These are phyloP conservation scores for Anguilla pacifica DNA, from an alignment of 2,797 vertebrate species.

Conservation along the genomic window DNA sequence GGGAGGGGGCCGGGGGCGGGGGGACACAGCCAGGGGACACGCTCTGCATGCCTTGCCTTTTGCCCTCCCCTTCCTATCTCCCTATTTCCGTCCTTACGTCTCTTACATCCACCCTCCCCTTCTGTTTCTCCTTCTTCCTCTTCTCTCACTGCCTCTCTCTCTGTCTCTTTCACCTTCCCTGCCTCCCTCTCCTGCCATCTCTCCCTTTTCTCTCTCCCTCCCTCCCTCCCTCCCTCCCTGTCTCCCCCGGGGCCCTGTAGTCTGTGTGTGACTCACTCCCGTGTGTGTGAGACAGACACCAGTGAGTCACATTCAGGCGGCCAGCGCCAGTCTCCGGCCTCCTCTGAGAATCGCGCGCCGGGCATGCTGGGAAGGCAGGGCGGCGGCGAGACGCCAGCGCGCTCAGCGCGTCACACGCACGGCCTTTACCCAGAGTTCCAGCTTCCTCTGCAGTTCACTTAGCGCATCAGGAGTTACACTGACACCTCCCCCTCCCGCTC, in stretches of 20 bases:
- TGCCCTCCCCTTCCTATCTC: background rate
- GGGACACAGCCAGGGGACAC: background rate
- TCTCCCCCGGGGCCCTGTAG: background rate
- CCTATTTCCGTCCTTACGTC: background rate
- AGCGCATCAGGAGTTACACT: background rate
- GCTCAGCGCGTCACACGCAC: background rate
- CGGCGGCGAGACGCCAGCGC: conserved; percentile 15
- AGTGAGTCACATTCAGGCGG: conserved; percentile 42
- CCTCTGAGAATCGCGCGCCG: background rate
- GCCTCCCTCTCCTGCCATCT: background rate
- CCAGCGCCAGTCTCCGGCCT: conserved; percentile 35
- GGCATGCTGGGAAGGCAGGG: conserved; percentile 29
- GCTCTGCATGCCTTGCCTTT: background rate
- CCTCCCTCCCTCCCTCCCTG: background rate
- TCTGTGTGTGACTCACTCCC: conserved; percentile 10
- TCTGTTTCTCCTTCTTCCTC: background rate
- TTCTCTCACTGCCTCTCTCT: background rate
- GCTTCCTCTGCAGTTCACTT: background rate
- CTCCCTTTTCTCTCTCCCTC: background rate
- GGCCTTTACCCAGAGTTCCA: background rate
- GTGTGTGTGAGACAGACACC: conserved; percentile 36
- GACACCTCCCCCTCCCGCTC: background rate
- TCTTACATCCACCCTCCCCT: conserved; percentile 4
- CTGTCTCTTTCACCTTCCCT: conserved; percentile 16
- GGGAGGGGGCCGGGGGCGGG: background rate